phyloP scores from a whole-genome alignment of 2,797 vertebrate genomes.

The Corythornis leucogaster region DNA sequence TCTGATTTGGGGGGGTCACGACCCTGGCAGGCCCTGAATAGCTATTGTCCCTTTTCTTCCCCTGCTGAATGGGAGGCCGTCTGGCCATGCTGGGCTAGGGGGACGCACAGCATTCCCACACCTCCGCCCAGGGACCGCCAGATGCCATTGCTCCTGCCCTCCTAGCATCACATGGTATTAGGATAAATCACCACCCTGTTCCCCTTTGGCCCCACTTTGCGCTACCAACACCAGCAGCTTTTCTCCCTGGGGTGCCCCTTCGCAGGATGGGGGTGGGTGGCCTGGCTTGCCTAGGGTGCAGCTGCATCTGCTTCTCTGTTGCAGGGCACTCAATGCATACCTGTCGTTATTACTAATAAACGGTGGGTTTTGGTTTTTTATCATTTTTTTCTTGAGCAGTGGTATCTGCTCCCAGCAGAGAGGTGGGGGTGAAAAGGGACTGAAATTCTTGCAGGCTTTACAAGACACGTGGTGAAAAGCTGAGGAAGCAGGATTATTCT shows the following conservation, averaged over 20 bases:
- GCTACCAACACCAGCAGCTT: accelerated
- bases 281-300: neutral
- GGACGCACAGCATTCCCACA: constrained; percentile 71
- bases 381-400: neutral
- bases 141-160: constrained; percentile 35
- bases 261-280: neutral
- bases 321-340: neutral
- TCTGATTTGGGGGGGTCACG: constrained; percentile 74
- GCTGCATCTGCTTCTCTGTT: neutral
- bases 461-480: constrained; percentile 28
- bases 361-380: neutral
- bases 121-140: constrained; percentile 34
- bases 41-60: constrained; percentile 82
- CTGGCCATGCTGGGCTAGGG: neutral
- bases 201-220: neutral
- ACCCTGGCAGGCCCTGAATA: constrained; percentile 80
- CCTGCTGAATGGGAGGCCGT: constrained; percentile 77
- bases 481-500: neutral
- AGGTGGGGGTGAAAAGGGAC: neutral
- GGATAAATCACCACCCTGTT: neutral
- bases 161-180: neutral
- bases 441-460: constrained; percentile 39
- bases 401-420: neutral
- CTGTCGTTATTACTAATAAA: neutral
- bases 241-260: neutral